Conservation (phyloP, 1,140 invertebrate genomes). For the Ctenoplectra terminalis region DNA sequence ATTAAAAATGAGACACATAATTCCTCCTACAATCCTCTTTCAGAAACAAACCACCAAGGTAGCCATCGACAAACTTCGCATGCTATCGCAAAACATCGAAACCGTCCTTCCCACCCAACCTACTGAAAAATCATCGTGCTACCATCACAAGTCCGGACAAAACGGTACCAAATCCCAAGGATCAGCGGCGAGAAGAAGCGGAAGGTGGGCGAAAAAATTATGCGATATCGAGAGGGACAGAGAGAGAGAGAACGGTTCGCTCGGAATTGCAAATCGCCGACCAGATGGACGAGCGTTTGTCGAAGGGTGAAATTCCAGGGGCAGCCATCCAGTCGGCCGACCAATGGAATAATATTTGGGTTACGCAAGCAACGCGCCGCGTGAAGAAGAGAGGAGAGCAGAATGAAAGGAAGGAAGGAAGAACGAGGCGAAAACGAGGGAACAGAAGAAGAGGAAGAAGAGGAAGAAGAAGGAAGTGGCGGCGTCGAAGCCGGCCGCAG, state of each 20-base stretch:
- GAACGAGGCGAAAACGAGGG: slow-evolving; percentile 31
- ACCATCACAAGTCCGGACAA: background rate
- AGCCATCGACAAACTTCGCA: background rate
- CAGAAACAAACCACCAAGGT: too few species aligned
- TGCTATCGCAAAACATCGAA: background rate
- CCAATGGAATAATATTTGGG: slow-evolving; percentile 68
- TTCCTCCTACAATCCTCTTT: too few species aligned
- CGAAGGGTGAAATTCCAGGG: slow-evolving; percentile 59
- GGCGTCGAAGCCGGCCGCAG: slow-evolving; percentile 29
- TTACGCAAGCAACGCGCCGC: slow-evolving; percentile 51
- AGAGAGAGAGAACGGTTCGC: background rate
- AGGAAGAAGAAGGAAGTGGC: slow-evolving; percentile 48
- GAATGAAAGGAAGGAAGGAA: slow-evolving; percentile 10
- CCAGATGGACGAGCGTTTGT: slow-evolving; percentile 67
- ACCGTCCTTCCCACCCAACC: background rate
- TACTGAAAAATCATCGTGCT: background rate
- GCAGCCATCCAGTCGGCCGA: slow-evolving; percentile 23
- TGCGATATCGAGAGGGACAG: background rate
- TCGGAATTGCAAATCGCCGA: slow-evolving; percentile 70
- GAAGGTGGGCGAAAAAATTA: slow-evolving; percentile 21
- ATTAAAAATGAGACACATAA: too few species aligned
- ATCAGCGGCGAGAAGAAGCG: background rate
- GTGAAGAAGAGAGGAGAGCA: slow-evolving; percentile 13
- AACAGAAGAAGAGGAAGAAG: slow-evolving; percentile 35
- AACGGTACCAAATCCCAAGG: background rate